phyloP scores from a whole-genome alignment of 2,797 vertebrate genomes.

The Platyrinchus mystaceus region DNA sequence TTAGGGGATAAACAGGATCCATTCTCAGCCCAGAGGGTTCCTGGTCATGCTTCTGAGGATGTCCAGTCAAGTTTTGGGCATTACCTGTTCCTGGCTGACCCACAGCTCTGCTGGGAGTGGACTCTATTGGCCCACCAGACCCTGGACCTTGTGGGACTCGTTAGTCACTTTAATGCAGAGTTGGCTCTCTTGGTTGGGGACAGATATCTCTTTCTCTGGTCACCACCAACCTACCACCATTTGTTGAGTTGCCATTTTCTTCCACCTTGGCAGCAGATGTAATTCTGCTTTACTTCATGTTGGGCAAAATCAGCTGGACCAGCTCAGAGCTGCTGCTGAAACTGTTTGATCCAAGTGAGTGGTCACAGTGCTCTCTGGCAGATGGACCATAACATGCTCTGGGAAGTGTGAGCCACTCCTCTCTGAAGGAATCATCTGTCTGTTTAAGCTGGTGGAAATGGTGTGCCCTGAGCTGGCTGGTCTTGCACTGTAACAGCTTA shows the following conservation, averaged over 20 bases:
- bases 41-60: neutral
- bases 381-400: neutral
- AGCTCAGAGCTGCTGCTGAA: neutral
- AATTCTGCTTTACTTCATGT: neutral
- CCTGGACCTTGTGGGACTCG: neutral
- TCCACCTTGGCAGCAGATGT: neutral
- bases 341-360: neutral
- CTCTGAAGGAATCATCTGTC: neutral
- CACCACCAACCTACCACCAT: neutral
- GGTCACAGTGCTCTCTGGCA: neutral
- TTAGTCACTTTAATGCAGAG: neutral
- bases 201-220: neutral
- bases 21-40: neutral
- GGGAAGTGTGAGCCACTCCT: neutral
- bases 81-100: neutral
- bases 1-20: neutral
- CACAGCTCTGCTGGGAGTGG: neutral
- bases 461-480: neutral
- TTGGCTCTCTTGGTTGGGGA: accelerated
- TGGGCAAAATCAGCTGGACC: neutral
- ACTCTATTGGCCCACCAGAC: neutral
- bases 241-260: neutral
- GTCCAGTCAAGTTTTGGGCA: neutral
- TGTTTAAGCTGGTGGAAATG: neutral
- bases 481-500: neutral